Base-by-base conservation (phyloP, 2,888 invertebrate species). In the Altica lythri region DNA sequence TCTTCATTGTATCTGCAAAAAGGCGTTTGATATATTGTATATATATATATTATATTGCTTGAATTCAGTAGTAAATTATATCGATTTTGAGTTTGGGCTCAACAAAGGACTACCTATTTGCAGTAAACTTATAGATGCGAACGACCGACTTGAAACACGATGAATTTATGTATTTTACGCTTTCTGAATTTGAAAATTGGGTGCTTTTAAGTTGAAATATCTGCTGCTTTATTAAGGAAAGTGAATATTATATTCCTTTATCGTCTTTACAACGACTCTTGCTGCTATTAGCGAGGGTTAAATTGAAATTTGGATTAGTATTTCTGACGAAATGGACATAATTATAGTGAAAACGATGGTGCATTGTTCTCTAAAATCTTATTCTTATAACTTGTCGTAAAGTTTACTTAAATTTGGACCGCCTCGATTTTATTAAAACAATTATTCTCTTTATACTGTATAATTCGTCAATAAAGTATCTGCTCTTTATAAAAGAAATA, bases 51-150 rank as follows among this genome's bases (percentile, higher is more conserved):
- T n/a, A n/a, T n/a, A 22, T 22, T 10, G 22, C 40, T 22, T 3
- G 17, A 40, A 40, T 22, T 25, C 22, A 13, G 22, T 22, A 16
- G 25, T 40, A 40, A 40, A 40, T 40, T 40, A 22, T 40, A 40
- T 40, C 40, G 40, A 40, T 22, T 40, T 40, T 40, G 2, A 40
- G 34, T 13, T 14, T 34, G 34, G 5, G 40, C 40, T 12, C 14
- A 13, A 22, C 22, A 40, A 48, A 38, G 19, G 29, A 18, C 47
- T 30, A 40, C 25, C 19, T 35, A 30, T 48, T 48, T 29, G 48
- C 38, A 48, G 27, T 48, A 38, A 48, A 45, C 45, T 45, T 45
- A 45, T 45, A 45, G 32, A 45, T 34, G 45, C 30, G 32, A 32
- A 19, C 25, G 47, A 38, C 17, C 37, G 47, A 29, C 47, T 47